Base-by-base conservation (phyloP, 30 jellyfish, hydroid and myxozoan species). In the Clytia hemisphaerica region DNA sequence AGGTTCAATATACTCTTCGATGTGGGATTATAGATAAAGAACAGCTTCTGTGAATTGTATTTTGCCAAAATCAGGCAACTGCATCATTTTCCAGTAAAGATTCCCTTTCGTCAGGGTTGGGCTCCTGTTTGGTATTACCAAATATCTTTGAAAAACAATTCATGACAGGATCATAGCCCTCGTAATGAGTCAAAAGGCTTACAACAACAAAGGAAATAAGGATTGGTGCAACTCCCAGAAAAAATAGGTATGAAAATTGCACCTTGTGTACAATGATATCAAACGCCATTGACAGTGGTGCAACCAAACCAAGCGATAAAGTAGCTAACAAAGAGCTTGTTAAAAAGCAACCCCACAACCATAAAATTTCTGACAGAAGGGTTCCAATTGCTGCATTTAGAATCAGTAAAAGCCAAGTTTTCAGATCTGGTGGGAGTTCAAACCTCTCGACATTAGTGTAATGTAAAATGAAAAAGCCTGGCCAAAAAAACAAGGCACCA, bases 321-420 rank as follows among this genome's bases (percentile, higher is more conserved):
- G 97, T 88, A 16, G 95, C 97, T 77, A 88, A 77, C 37, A 88
- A 51, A 24, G 97, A 80, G 3, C 92, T 69, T 26, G 97, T 88
- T 33, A 88, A 46, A 58, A 88, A 82, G 37, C 95, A 80, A 5
- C 97, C 97, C 97, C 97, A 88, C 4, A 88, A 75, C 97, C 97
- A 88, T 22, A 88, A 55, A 0, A 88, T 76, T 73, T 88, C 97
- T 21, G 97, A 89, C 16, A 88, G 45, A 1, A 74, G 79, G 7
- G 97, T 88, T 14, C 97, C 97, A 26, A 88, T 45, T 15, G 80
- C 25, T 29, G 95, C 97, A 76, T 88, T 88, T 15, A 73, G 58
- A 2, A 80, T 32, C 5, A 88, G 66, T 38, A 33, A 88, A 10
- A 70, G 46, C 97, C 97, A 88, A 1, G 95, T 70, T 21, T 49